Percentiles rank a stretch among this genome's conserved stretches.
These are phyloP conservation scores for Drosophila sechellia DNA, from an alignment of 1,140 invertebrate genomes.

Conservation along the genomic window DNA sequence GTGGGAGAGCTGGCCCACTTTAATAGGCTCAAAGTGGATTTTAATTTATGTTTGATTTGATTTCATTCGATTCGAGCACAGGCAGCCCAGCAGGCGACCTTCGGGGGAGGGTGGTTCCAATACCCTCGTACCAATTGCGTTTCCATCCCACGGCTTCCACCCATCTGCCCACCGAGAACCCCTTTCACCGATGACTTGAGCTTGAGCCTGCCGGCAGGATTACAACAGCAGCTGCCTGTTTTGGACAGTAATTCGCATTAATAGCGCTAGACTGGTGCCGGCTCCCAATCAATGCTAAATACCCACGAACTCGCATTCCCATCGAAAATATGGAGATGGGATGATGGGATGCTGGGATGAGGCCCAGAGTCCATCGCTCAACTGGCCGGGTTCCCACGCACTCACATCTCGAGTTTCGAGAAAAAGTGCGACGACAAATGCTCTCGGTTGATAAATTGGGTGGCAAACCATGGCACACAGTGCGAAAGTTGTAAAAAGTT, in stretches of 20 bases:
- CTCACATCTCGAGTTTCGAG: conserved; percentile 31
- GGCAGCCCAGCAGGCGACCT: conserved; percentile 55
- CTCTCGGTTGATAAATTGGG: conserved; percentile 74
- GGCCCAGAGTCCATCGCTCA: conserved; percentile 33
- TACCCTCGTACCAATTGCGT: background rate
- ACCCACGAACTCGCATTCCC: background rate
- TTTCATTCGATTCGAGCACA: conserved; percentile 70
- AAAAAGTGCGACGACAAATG: conserved; percentile 63
- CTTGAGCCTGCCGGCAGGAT: conserved; percentile 50
- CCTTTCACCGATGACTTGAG: conserved; percentile 58
- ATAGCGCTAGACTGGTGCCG: conserved; percentile 69
- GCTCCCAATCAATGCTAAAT: conserved; percentile 45
- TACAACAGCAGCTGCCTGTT: conserved; percentile 66
- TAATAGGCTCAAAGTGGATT: conserved; percentile 84
- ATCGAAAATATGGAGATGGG: no score
- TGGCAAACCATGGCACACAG: conserved; percentile 64
- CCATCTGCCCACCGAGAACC: conserved; percentile 17
- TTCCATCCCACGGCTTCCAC: conserved; percentile 20
- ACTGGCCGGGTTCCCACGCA: conserved; percentile 70
- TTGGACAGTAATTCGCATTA: conserved; percentile 70
- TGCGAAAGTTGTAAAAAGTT: conserved; percentile 75
- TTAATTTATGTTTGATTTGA: conserved; percentile 82
- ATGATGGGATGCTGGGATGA: background rate
- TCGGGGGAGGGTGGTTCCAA: conserved; percentile 45
- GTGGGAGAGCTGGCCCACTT: conserved; percentile 63